A percentile compares a stretch with the other conserved stretches of the same genome.
phyloP scores from a whole-genome alignment of 2,888 invertebrate species.

The Pristionchus maxplancki region DNA sequence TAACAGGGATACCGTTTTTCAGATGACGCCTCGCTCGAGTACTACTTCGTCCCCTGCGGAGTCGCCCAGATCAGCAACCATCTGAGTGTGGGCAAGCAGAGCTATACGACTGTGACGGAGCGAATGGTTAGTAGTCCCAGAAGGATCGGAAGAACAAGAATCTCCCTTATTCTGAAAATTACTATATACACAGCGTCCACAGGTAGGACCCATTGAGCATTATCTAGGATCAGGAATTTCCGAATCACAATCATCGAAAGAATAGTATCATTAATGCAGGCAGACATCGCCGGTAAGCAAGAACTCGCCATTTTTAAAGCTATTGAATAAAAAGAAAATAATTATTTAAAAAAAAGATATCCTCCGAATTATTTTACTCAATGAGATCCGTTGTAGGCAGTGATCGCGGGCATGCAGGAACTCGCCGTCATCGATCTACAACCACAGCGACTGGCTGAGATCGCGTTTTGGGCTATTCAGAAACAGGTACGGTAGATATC shows the following conservation, averaged over 20 bases:
- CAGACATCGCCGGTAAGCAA: too few species aligned
- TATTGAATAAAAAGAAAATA: neutral
- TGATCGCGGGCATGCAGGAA: neutral
- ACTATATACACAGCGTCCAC: too few species aligned
- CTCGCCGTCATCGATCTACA: slow-evolving; percentile 24
- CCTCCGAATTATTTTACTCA: neutral
- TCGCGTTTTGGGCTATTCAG: slow-evolving; percentile 49
- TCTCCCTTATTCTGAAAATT: too few species aligned
- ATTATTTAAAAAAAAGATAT: neutral
- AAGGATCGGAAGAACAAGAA: too few species aligned
- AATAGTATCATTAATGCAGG: too few species aligned
- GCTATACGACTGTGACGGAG: neutral
- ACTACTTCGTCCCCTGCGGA: slow-evolving; percentile 35
- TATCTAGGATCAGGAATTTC: too few species aligned
- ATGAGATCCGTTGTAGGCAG: neutral
- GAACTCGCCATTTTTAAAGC: too few species aligned
- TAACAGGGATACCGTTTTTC: too few species aligned
- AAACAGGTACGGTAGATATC: slow-evolving; percentile 14
- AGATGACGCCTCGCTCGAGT: slow-evolving; percentile 38
- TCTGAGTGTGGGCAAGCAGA: slow-evolving; percentile 39
- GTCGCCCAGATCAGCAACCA: neutral
- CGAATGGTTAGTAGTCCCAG: neutral
- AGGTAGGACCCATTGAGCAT: too few species aligned
- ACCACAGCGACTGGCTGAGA: neutral
- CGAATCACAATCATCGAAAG: too few species aligned